phyloP scores from a whole-genome alignment of 2,113 vertebrate genomes.

The Marcusenius ussheri region DNA sequence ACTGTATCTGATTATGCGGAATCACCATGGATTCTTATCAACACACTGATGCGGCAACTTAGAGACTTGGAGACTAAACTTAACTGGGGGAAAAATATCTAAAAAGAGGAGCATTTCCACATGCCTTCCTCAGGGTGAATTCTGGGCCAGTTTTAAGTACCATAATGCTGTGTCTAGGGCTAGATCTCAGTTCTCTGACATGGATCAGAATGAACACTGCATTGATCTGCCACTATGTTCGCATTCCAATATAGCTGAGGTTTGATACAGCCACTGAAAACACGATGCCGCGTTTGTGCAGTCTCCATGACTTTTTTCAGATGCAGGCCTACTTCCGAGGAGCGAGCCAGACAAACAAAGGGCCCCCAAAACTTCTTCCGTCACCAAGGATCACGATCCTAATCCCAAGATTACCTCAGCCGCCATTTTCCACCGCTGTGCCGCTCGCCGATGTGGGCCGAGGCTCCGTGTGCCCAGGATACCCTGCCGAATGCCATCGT shows the following conservation, averaged over 20 bases:
- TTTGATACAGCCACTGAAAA: not conserved
- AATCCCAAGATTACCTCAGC: constrained; percentile 34
- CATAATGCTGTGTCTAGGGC: not conserved
- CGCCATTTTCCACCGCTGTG: constrained; percentile 2
- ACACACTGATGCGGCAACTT: not conserved
- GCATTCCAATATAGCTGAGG: not conserved
- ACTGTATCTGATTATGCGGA: not conserved
- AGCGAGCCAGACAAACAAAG: not conserved
- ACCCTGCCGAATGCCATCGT: not conserved
- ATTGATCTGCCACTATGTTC: not conserved
- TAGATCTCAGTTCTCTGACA: not conserved
- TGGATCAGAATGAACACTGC: not conserved
- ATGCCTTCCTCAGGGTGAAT: not conserved
- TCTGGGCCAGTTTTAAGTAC: not conserved
- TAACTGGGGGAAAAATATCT: not conserved
- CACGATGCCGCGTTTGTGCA: not conserved
- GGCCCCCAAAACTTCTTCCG: not conserved
- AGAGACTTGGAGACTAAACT: not conserved
- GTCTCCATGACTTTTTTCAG: not conserved
- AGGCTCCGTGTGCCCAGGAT: constrained; percentile 15
- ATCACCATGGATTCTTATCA: not conserved
- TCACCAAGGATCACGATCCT: constrained; percentile 31
- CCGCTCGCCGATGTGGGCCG: constrained; percentile 2
- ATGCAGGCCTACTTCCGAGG: constrained; percentile 4
- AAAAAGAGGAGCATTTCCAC: not conserved